A percentile compares a stretch with the other conserved stretches of the same genome.
These are phyloP conservation scores for Varanus komodoensis DNA, from an alignment of 2,113 vertebrate genomes.

Conservation along the genomic window DNA sequence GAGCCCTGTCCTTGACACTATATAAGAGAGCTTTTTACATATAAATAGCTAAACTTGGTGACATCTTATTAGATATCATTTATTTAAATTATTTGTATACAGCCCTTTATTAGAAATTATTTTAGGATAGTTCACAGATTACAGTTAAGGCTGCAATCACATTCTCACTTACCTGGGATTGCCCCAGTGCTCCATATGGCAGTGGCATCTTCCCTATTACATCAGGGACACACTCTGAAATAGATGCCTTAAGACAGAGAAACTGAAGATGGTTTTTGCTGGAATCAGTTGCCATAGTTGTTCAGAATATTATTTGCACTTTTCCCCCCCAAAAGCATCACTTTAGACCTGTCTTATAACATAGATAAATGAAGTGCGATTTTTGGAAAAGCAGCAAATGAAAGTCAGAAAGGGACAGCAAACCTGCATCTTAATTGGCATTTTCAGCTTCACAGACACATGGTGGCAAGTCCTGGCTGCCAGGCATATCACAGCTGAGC, in stretches of 20 bases:
- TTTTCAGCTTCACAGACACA: background rate
- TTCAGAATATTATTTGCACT: background rate
- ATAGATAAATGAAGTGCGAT: background rate
- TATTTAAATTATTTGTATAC: background rate
- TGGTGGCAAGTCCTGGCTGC: background rate
- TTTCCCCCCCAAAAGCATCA: background rate
- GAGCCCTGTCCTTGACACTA: too few relatives aligned
- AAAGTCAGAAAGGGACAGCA: too few relatives aligned
- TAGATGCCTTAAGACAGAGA: background rate
- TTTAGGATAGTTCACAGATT: background rate
- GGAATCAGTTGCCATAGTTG: background rate
- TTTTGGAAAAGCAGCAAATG: background rate
- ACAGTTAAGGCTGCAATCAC: background rate
- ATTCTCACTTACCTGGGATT: background rate
- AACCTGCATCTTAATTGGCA: background rate
- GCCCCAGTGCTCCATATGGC: background rate
- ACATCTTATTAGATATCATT: background rate
- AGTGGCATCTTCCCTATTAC: background rate
- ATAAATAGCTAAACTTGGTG: background rate
- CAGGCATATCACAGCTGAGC: conserved; percentile 6
- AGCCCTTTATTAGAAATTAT: background rate
- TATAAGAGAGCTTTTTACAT: background rate
- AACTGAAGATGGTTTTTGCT: background rate
- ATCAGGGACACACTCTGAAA: background rate
- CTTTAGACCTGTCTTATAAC: background rate